Conservation (phyloP, 2,888 invertebrate genomes). For the Trachelus tabidus region DNA sequence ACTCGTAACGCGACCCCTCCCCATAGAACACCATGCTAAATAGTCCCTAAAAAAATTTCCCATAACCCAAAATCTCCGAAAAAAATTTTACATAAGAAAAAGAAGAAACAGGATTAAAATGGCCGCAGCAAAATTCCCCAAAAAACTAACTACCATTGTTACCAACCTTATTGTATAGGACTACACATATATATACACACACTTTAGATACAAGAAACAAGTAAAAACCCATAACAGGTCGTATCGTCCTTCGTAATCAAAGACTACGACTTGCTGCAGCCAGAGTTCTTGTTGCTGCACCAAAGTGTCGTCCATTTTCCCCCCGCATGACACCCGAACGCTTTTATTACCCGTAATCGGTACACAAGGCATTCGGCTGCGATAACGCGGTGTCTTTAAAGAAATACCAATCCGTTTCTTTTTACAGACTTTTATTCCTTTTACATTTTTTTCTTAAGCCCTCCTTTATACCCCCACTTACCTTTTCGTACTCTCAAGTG, state of each 20-base stretch:
- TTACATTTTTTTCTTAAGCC: no score
- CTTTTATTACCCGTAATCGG: slow-evolving; percentile 62
- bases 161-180: neutral
- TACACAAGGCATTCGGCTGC: slow-evolving; percentile 44
- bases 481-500: no score
- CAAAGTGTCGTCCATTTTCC: slow-evolving; percentile 51
- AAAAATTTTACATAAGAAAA: neutral
- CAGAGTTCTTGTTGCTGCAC: slow-evolving; percentile 40
- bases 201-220: no score
- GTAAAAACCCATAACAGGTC: slow-evolving; percentile 15
- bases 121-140: neutral
- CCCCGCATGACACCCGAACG: slow-evolving; percentile 54
- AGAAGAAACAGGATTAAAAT: neutral
- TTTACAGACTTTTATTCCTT: no score
- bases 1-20: neutral
- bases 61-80: rapidly evolving
- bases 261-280: slow-evolving; percentile 23
- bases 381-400: slow-evolving; percentile 59
- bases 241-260: slow-evolving; percentile 46
- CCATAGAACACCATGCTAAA: no score
- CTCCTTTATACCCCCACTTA: no score
- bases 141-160: neutral
- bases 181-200: neutral
- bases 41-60: no score
- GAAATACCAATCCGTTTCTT: slow-evolving; percentile 44